Percentiles rank a stretch among this genome's conserved stretches.
Evolutionary conservation across 2,797 vertebrate genomes (phyloP).

Genomic region (Micrastur ruficollis): DNA sequence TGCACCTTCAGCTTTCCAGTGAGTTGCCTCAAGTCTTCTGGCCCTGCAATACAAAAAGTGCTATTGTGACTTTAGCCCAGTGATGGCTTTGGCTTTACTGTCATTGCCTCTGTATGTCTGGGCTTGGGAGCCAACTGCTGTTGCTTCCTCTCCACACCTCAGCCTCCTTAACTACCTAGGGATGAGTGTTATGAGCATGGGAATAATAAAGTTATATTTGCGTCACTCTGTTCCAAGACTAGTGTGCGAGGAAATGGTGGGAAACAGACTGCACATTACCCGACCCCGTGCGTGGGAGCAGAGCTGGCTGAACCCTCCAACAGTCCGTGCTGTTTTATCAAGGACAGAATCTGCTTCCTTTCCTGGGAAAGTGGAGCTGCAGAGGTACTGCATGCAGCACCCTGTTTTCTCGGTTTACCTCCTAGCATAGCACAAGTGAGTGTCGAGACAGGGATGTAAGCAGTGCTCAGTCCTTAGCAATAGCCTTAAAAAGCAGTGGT

Average conservation of each 20-base stretch:
- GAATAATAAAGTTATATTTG: background rate
- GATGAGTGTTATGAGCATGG: background rate
- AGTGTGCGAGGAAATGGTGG: rapidly evolving
- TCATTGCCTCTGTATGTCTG: background rate
- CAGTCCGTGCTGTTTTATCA: background rate
- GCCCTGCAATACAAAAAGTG: background rate
- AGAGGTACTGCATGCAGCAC: too few relatives aligned
- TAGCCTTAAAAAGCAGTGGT: background rate
- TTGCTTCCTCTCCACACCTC: background rate
- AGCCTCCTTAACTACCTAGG: background rate
- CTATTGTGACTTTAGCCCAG: background rate
- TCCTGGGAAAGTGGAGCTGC: background rate
- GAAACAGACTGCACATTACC: background rate
- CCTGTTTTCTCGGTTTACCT: background rate
- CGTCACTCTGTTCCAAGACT: background rate
- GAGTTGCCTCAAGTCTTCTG: background rate
- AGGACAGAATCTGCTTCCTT: background rate
- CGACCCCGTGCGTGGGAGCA: rapidly evolving
- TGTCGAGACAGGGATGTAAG: background rate
- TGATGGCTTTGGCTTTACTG: background rate
- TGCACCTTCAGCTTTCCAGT: background rate
- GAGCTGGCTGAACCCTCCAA: background rate
- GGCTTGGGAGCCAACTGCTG: background rate
- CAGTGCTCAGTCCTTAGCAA: background rate
- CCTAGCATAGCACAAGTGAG: too few relatives aligned